Evolutionary conservation across 2,888 invertebrate species (phyloP).

Genomic region (Aphidius colemani): DNA sequence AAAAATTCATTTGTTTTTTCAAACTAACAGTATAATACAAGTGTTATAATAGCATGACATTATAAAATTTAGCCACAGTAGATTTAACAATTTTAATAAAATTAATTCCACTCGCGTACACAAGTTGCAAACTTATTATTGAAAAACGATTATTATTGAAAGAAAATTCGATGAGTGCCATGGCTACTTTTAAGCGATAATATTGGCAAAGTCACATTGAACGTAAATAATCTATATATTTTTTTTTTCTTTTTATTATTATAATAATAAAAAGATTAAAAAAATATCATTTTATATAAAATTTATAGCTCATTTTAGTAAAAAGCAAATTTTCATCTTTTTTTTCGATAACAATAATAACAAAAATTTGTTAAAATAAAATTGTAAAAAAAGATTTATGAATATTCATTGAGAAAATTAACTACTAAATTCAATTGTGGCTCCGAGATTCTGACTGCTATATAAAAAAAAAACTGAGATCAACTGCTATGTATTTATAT

Average conservation of each 20-base stretch:
- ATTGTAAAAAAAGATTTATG: constrained; percentile 3
- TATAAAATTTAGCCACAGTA: background rate
- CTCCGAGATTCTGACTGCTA: background rate
- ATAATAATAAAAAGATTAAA: constrained; percentile 3
- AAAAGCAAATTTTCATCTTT: too few relatives aligned
- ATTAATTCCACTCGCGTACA: background rate
- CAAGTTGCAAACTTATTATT: constrained; percentile 1
- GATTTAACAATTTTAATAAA: background rate
- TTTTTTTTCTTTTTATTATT: background rate
- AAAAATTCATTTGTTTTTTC: constrained; percentile 5
- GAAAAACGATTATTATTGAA: constrained; percentile 18
- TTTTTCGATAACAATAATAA: too few relatives aligned
- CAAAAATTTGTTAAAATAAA: too few relatives aligned
- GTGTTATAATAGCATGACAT: background rate
- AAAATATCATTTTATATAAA: constrained; percentile 16
- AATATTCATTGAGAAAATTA: constrained; percentile 16
- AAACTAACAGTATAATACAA: background rate
- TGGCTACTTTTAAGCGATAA: background rate
- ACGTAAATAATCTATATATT: too few relatives aligned
- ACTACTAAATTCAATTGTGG: constrained; percentile 14
- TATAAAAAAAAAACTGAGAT: background rate
- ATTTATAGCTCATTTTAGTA: constrained; percentile 8
- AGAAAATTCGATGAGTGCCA: constrained; percentile 4
- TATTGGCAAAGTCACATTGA: constrained; percentile 5
- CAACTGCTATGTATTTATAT: too few relatives aligned